Base-by-base conservation (phyloP, 1,140 invertebrate genomes). In the Zophobas atratus region DNA sequence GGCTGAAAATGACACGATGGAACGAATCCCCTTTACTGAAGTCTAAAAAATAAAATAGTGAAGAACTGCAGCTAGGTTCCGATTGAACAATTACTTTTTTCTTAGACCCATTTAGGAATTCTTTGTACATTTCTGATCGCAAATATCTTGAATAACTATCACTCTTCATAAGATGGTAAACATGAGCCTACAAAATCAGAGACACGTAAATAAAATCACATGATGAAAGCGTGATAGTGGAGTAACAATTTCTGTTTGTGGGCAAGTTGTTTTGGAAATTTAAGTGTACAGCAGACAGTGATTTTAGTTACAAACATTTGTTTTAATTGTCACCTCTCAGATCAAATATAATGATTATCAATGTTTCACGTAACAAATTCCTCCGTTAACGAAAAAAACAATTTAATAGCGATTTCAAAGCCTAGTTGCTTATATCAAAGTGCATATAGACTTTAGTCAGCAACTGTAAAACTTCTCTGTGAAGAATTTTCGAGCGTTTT, bases 81-180 rank as follows among this genome's bases (percentile, higher is more conserved):
- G 6, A 8, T 5, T 5, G 57, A 51, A 70, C 53, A 53, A 86
- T 89, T 88, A 97, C 95, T 93, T 98, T 98, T 89, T 99, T 99
- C 86, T 98, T 97, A 56, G 96, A 96, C 81, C 96, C 96, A 88
- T 95, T 97, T 63, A 99, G 89, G 87, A 95, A 98, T 82, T 99
- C 97, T 91, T 98, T 99, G 88, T 99, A 99, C 95, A 99, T 98
- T 84, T 99, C 98, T 1, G 98, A 99, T 63, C 98, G 92, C 72
- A 99, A 89, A 87, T 99, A 99, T 79, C 99, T 91, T 49, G 97
- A 98, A 86, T 99, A 99, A 83, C 96, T 98, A 87, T 99, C 99
- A 83, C 96, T 98, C 86, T 99, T 99, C 99, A 99, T 99, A 76
- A 99, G 89, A 86, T 99, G 97, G 88, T 99, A 99, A 38, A 99